These are phyloP conservation scores for Acanthosepion esculentum DNA, from an alignment of 2,888 invertebrate genomes.

Conservation along the genomic window DNA sequence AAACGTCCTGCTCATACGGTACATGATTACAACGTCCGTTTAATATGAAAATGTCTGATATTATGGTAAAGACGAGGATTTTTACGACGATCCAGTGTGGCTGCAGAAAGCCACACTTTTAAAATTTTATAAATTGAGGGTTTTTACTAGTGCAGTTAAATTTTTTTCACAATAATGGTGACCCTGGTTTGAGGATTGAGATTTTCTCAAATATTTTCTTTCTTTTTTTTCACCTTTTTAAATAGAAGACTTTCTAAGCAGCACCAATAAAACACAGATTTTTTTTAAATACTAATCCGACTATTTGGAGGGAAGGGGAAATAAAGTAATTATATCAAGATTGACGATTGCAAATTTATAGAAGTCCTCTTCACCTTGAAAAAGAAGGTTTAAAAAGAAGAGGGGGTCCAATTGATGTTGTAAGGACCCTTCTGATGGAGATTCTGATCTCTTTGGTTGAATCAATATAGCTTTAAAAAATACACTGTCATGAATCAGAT, in stretches of 20 bases:
- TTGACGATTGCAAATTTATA: neutral
- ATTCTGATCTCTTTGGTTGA: neutral
- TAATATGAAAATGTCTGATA: slow-evolving; percentile 69
- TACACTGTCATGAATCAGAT: neutral
- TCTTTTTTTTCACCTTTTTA: neutral
- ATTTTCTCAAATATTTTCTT: neutral
- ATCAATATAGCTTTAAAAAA: neutral
- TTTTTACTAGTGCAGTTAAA: neutral
- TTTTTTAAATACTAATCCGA: too few relatives aligned
- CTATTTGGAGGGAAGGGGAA: too few relatives aligned
- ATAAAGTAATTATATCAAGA: too few relatives aligned
- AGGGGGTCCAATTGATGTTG: too few relatives aligned
- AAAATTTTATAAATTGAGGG: neutral
- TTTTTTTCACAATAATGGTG: neutral
- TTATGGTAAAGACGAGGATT: slow-evolving; percentile 65
- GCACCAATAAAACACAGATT: too few relatives aligned
- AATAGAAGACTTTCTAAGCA: too few relatives aligned
- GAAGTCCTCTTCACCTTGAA: neutral
- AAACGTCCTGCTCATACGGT: slow-evolving; percentile 56
- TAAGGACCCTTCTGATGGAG: neutral
- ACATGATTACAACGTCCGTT: slow-evolving; percentile 65
- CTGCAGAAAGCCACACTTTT: slow-evolving; percentile 48
- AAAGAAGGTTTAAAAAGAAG: neutral
- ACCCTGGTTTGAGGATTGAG: neutral
- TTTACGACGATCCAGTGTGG: slow-evolving; percentile 62